Percentiles rank a stretch among this genome's conserved stretches.
These are phyloP conservation scores for Chionomys nivalis DNA, from an alignment of 2,113 vertebrate genomes.

Conservation along the genomic window DNA sequence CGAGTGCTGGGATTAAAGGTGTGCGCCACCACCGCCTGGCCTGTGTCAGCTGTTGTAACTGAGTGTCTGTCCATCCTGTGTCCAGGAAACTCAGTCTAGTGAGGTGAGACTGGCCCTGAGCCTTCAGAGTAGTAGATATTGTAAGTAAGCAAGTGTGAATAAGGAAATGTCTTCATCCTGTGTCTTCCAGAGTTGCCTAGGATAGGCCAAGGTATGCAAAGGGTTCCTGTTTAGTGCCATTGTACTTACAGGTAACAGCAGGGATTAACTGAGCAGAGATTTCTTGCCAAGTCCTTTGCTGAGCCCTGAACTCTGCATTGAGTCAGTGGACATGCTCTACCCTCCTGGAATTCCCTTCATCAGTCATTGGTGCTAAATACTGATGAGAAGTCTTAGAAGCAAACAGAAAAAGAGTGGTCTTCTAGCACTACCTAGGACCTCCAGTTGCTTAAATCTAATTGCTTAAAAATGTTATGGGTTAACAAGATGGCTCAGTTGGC, in stretches of 20 bases:
- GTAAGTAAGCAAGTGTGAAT: neutral
- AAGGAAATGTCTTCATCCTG: neutral
- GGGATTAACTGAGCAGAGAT: too few species aligned
- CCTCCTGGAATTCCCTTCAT: neutral
- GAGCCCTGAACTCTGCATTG: neutral
- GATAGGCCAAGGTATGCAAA: neutral
- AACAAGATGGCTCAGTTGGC: neutral
- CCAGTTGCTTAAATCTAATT: neutral
- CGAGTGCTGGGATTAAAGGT: too few species aligned
- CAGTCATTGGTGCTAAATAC: neutral
- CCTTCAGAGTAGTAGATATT: neutral
- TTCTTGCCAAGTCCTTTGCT: neutral
- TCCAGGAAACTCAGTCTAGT: neutral
- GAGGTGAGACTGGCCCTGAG: neutral
- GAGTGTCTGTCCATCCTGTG: neutral
- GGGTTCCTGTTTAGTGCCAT: rapidly evolving
- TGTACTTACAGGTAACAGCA: neutral
- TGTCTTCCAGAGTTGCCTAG: neutral
- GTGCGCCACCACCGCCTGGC: too few species aligned
- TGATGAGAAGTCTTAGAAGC: neutral
- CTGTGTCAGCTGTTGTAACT: neutral
- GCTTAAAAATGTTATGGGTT: neutral
- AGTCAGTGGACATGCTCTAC: neutral
- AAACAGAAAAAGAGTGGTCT: neutral
- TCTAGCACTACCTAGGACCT: too few species aligned